Conservation (phyloP, 2,797 vertebrate genomes). For the Acanthurus tractus region DNA sequence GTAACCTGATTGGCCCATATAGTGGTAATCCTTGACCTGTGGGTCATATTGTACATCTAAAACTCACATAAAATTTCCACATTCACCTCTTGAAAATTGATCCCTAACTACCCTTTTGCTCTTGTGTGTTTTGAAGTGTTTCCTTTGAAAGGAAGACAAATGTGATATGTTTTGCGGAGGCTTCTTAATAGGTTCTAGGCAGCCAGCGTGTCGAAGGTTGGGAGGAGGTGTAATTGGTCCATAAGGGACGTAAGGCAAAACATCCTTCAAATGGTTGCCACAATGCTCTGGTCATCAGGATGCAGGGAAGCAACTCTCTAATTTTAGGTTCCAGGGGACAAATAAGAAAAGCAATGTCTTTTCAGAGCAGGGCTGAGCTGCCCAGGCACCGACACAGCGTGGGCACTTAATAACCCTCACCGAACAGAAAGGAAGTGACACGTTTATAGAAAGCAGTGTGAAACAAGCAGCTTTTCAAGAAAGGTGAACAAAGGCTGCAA, state of each 20-base stretch:
- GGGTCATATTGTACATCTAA: not conserved
- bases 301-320: conserved; percentile 61
- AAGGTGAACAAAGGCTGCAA: conserved; percentile 59
- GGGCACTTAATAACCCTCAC: conserved; percentile 56
- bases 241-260: conserved; percentile 56
- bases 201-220: conserved; percentile 33
- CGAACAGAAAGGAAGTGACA: conserved; percentile 53
- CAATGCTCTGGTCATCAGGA: conserved; percentile 59
- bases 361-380: conserved; percentile 50
- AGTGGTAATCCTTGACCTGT: not conserved
- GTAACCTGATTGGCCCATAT: conserved; percentile 16
- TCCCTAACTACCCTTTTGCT: not conserved
- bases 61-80: conserved; percentile 2
- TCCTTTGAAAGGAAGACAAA: conserved; percentile 52
- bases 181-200: conserved; percentile 42
- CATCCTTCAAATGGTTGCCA: conserved; percentile 50
- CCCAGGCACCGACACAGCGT: conserved; percentile 38
- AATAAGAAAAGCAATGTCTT: conserved; percentile 60
- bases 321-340: conserved; percentile 55
- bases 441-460: conserved; percentile 37
- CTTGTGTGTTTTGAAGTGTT: conserved; percentile 2
- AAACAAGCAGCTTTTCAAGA: conserved; percentile 57
- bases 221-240: conserved; percentile 68
- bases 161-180: conserved; percentile 17
- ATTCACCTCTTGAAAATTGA: conserved; percentile 7